Base-by-base conservation (phyloP, 2,888 invertebrate species). In the Lottia scabra region DNA sequence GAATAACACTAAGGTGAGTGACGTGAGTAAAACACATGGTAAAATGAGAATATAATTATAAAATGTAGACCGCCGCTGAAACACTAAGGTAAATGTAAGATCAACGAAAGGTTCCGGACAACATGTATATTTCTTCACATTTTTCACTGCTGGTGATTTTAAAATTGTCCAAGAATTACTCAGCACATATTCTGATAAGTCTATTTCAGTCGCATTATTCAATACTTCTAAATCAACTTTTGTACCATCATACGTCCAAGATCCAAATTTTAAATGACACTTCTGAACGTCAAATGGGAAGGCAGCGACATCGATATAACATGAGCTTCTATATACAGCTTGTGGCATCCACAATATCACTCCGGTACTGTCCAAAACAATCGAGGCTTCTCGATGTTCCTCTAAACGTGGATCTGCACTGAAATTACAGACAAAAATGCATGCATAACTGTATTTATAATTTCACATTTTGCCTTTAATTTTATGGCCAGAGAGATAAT, bases 11-110 rank as follows among this genome's bases (percentile, higher is more conserved):
- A 90, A 83, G 3, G 89, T 90, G 65, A 90, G 83, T 19, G 88
- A 85, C 10, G 89, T 89, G 65, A 90, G 84, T 38, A 90, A 83
- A 48, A 90, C 87, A 80, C 90, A 90, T n/a, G 90, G 90, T 56
- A 90, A 81, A 73, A 90, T 87, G 71, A 90, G 83, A 66, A 89
- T 87, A 80, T 90, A 90, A 68, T 86, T 87, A 82, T 89, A 89
- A 78, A 88, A 89, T 13, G 87, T 84, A 12, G 86, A 84, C 44
- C 84, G 79, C 43, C 88, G 71, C 73, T 84, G 76, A 70, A 89
- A 83, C 43, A 81, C 77, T 23, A 89, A 74, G 23, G 82, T 82
- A 77, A 88, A 89, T 6, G 87, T 86, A 67, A 89, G 78, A 76
- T 89, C 89, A 4, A 87, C 81, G 71, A 80, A 89, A 2, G 87